Evolutionary conservation across 2,113 vertebrate genomes (phyloP), one percentile per base, ranked within the genome.

Genomic region (Siphamia tubifer): DNA sequence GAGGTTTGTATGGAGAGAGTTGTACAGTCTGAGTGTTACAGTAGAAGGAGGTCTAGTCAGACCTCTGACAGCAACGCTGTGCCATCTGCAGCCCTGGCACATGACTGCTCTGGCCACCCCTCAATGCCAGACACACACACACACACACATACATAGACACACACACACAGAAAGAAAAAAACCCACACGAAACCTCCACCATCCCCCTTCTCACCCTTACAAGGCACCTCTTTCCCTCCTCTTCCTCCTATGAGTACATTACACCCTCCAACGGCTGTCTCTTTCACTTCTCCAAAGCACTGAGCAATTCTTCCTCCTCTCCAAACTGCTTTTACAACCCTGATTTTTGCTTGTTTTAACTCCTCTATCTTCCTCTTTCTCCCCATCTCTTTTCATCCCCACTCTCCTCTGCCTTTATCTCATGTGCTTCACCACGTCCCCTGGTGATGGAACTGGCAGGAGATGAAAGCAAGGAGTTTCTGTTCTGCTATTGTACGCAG

Each of bases 61-160:
- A 68, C 17, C 43, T 52, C 77, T 61, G 64, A 85, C 70, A 56
- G 82, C 62, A 60, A 80, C 31, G 73, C 73, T 52, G 62, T 24
- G 62, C 91, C 91, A 93, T 92, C 92, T 92, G 92, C 78, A 86
- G 87, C 77, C 82, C 90, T 92, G 90, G 90, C 92, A 90, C 82
- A 68, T 32, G 5, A 15, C 8, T 54, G 58, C 74, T 70, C 55
- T 34, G 51, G 39, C 77, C 80, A 8, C 28, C 58, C 24, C 55
- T 60, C 44, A 49, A 81, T 63, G 43, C 66, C 74, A 79, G 65
- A 74, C 63, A 3, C 24, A 61, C 49, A 27, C 6, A 25, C 71
- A 72, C 24, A 60, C n/a, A n/a, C n/a, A n/a, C n/a, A n/a, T n/a
- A n/a, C n/a, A n/a, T 55, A 55, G 68, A 47, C n/a, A n/a, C n/a